Conservation (phyloP, 2,888 invertebrate genomes). For the Hymenopus coronatus region DNA sequence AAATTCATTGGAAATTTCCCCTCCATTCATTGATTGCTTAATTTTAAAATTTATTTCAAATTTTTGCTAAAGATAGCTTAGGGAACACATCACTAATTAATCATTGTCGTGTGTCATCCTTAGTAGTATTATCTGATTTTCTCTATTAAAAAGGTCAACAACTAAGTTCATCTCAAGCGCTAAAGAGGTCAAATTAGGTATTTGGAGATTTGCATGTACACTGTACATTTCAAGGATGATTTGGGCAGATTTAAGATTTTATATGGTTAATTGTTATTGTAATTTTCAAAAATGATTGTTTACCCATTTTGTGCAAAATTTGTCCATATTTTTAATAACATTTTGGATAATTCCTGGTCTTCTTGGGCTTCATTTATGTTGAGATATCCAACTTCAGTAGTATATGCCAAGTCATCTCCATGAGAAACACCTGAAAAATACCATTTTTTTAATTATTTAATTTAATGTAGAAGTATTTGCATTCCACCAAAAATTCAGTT, state of each 20-base stretch:
- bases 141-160: too few relatives aligned
- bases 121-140: too few relatives aligned
- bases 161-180: too few relatives aligned
- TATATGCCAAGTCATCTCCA: constrained; percentile 57
- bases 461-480: not conserved
- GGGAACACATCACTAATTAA: too few relatives aligned
- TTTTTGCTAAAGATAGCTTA: too few relatives aligned
- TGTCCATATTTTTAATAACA: constrained; percentile 55
- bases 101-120: too few relatives aligned
- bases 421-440: constrained; percentile 59
- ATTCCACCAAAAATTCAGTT: not conserved
- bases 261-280: not conserved
- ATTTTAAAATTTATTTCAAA: too few relatives aligned
- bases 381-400: constrained; percentile 47
- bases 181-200: too few relatives aligned
- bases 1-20: too few relatives aligned
- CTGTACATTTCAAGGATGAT: not conserved
- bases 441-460: not conserved
- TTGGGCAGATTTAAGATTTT: not conserved
- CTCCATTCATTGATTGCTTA: too few relatives aligned
- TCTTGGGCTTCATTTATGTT: constrained; percentile 45
- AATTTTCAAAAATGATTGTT: not conserved
- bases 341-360: constrained; percentile 54
- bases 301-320: constrained; percentile 52
- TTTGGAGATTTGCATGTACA: too few relatives aligned